Evolutionary conservation across 1,140 invertebrate species (phyloP).

Genomic region (Sarcophaga bullata): DNA sequence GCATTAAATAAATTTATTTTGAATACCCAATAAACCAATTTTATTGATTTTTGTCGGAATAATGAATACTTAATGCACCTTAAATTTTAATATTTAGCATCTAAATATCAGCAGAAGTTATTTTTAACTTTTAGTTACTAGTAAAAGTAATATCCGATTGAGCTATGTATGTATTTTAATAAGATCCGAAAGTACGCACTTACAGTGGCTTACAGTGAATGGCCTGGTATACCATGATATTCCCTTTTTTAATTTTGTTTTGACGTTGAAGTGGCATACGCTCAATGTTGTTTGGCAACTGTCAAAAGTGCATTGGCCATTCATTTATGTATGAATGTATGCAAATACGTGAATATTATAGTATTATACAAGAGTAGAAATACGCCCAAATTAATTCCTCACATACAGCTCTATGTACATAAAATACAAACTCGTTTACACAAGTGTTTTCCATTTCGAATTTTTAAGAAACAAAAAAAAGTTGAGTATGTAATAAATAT

Average conservation of each 20-base stretch:
- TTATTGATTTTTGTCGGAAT: no score
- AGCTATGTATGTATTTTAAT: no score
- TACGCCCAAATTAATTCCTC: constrained; percentile 32
- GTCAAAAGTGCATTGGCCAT: constrained; percentile 40
- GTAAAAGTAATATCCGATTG: no score
- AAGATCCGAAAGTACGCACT: no score
- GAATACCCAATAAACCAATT: no score
- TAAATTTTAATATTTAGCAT: no score
- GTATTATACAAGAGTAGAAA: no score
- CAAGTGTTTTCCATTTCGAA: constrained; percentile 30
- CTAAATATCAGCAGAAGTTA: no score
- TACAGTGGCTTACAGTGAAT: neutral
- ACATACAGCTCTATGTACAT: neutral
- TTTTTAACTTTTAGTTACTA: no score
- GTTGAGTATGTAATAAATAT: neutral
- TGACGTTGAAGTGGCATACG: constrained; percentile 32
- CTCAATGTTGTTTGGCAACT: constrained; percentile 30
- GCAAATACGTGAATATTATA: no score
- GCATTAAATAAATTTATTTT: no score
- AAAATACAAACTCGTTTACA: constrained; percentile 27
- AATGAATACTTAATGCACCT: no score
- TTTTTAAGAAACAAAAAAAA: constrained; percentile 3
- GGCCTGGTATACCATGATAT: neutral
- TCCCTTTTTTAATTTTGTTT: constrained; percentile 13
- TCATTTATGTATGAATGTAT: neutral